These are phyloP conservation scores for Calliopsis andreniformis DNA, from an alignment of 1,140 invertebrate genomes.

Conservation along the genomic window DNA sequence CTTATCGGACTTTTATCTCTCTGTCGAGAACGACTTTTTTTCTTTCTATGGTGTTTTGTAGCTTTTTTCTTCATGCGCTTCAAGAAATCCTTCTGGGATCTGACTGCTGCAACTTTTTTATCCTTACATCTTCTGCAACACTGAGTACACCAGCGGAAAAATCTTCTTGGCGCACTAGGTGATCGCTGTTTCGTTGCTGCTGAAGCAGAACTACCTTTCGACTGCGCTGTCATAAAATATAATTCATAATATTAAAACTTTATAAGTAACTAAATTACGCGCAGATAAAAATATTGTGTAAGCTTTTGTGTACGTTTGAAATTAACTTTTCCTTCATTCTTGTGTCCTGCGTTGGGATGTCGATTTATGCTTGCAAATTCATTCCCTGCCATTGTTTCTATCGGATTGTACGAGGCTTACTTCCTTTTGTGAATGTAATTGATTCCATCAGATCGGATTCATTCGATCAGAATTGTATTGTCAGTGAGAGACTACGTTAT, in stretches of 20 bases:
- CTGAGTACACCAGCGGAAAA: not conserved
- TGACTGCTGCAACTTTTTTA: not conserved
- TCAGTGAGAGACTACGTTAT: not conserved
- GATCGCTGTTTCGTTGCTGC: not conserved
- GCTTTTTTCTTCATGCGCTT: constrained; percentile 7
- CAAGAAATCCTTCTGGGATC: not conserved
- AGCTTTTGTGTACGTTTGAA: constrained; percentile 3
- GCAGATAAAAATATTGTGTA: not conserved
- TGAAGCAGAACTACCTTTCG: not conserved
- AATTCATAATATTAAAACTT: not conserved
- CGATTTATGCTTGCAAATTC: constrained; percentile 9
- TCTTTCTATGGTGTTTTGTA: not conserved
- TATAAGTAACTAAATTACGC: not conserved
- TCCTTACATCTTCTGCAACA: constrained; percentile 16
- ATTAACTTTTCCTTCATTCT: constrained; percentile 11
- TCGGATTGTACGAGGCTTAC: constrained; percentile 6
- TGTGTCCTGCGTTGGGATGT: not conserved
- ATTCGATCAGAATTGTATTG: constrained; percentile 16
- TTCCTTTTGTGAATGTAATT: not conserved
- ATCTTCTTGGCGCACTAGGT: not conserved
- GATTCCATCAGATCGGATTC: constrained; percentile 21
- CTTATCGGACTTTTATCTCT: no score
- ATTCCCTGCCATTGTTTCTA: constrained; percentile 11
- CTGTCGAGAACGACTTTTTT: no score
- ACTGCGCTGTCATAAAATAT: not conserved